Evolutionary conservation across 23 tunicate species (phyloP).

Genomic region (Styela clava): DNA sequence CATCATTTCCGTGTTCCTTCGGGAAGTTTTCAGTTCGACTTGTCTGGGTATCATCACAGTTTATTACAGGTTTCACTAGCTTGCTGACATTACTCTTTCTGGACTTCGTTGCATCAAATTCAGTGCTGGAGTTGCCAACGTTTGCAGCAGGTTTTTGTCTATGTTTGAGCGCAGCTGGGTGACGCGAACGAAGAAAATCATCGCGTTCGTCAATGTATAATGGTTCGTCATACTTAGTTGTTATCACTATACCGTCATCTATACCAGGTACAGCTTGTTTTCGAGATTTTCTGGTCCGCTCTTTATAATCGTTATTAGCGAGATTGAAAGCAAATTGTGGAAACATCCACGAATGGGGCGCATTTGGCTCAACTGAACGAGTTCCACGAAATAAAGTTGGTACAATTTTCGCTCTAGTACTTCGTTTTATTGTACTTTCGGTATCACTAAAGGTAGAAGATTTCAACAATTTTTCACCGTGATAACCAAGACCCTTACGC

Average conservation of each 20-base stretch:
- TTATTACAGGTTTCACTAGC: neutral
- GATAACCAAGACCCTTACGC: conserved; percentile 56
- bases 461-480: conserved; percentile 27
- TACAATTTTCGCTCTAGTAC: neutral
- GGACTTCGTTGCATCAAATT: neutral
- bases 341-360: conserved; percentile 57
- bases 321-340: conserved; percentile 67
- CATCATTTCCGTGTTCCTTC: too few relatives aligned
- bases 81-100: neutral
- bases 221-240: conserved; percentile 76
- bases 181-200: conserved; percentile 49
- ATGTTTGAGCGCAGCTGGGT: conserved; percentile 52
- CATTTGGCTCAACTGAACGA: conserved; percentile 54
- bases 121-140: too few relatives aligned
- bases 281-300: conserved; percentile 15
- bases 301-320: conserved; percentile 2
- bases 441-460: neutral
- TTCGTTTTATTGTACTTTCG: neutral
- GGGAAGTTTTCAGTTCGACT: neutral
- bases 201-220: conserved; percentile 53
- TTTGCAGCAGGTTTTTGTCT: neutral
- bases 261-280: conserved; percentile 39
- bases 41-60: neutral
- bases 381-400: conserved; percentile 2
- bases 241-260: conserved; percentile 68